Evolutionary conservation across 2,797 vertebrate genomes (phyloP), one percentile per base, ranked within the genome.

Genomic region (Smutsia gigantea): DNA sequence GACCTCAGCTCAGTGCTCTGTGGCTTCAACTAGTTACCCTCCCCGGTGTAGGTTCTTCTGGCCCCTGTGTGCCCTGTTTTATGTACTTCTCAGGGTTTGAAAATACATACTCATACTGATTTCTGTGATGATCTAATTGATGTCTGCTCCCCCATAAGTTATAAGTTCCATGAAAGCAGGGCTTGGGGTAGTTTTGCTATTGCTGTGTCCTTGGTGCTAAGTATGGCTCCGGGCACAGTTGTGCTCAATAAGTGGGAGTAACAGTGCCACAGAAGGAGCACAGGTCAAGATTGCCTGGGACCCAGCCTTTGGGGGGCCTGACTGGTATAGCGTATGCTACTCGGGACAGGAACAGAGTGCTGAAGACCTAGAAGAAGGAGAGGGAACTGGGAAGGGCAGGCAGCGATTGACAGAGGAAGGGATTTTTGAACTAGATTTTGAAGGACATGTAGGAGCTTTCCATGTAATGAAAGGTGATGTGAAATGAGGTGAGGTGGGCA

Each of bases 341-440:
- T 88, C 7, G 15, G 87, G 27, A 63, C 9, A 75, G 89, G 69
- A 66, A 12, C 3, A 9, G 51, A 34, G 29, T 27, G 27, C 39
- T 51, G 37, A 83, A 87, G 68, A 55, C 63, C 39, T 27, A 23
- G 55, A 27, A 75, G 68, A 64, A 83, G 63, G 59, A 51, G 49
- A 31, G 57, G 27, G 15, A 5, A 2, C 37, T 59, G 39, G 7
- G 57, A 71, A 37, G 23, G n/a, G 11, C 37, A 17, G 39, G 25
- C 57, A 42, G 7, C 31, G 37, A n/a, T 11, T 63, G 46, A 69
- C 46, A 57, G 49, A 66, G 51, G 66, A 94, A 57, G 18, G 15
- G 29, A 19, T 93, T 68, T 90, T 95, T 61, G 59, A 93, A 55
- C 19, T 93, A 74, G 59, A 37, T 69, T 90, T 90, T 63, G 31